Evolutionary conservation across 92 coral and sea anemone genomes (phyloP).

Genomic region (Epizoanthus scotinus): DNA sequence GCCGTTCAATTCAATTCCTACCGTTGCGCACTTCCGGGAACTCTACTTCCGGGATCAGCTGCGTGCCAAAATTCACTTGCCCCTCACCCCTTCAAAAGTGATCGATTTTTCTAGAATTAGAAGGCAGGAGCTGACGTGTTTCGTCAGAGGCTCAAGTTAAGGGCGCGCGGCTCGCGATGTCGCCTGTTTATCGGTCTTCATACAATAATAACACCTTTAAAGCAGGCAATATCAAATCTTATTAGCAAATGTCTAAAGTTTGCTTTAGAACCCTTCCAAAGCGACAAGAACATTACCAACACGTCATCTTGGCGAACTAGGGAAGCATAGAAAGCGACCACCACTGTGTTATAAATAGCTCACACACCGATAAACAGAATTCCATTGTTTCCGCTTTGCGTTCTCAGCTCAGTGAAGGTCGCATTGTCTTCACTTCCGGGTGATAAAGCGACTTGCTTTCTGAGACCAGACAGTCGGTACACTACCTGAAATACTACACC

Average conservation of each 20-base stretch:
- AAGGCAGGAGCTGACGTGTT: neutral
- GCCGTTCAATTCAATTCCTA: neutral
- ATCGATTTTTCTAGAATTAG: slow-evolving; percentile 31
- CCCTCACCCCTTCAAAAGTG: slow-evolving; percentile 14
- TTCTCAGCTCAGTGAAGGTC: slow-evolving; percentile 10
- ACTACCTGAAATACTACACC: neutral
- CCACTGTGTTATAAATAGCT: slow-evolving; percentile 15
- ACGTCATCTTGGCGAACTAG: slow-evolving; percentile 35
- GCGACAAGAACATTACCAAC: neutral
- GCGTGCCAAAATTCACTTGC: slow-evolving; percentile 4
- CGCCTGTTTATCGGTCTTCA: slow-evolving; percentile 18
- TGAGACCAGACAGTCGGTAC: slow-evolving; percentile 9
- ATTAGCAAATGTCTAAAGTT: neutral
- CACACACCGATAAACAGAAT: slow-evolving; percentile 36
- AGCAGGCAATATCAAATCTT: neutral
- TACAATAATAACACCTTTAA: slow-evolving; percentile 3
- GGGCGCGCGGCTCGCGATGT: slow-evolving; percentile 21
- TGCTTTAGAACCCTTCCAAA: neutral
- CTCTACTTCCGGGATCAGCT: slow-evolving; percentile 32
- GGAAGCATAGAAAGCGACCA: neutral
- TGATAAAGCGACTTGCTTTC: neutral
- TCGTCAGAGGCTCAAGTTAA: neutral
- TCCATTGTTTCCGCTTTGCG: slow-evolving; percentile 36
- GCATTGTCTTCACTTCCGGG: slow-evolving; percentile 38
- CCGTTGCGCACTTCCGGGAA: slow-evolving; percentile 11